Base-by-base conservation (phyloP, 2,797 vertebrate species). In the Otolemur crassicaudatus region DNA sequence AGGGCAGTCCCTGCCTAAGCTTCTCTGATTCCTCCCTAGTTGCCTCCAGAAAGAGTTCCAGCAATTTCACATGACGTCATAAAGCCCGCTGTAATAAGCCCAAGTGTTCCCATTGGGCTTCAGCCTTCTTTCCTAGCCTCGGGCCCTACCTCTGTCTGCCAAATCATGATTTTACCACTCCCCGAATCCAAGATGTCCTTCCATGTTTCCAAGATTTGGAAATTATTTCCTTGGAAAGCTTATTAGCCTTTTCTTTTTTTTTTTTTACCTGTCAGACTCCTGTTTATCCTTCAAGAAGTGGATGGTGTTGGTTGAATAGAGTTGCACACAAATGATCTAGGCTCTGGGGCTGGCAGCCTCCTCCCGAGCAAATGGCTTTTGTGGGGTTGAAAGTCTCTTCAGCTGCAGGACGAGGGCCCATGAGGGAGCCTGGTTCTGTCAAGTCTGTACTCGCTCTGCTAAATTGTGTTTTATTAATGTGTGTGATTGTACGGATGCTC, bases 391-490 rank as follows among this genome's bases (percentile, higher is more conserved):
- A 82, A 60, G 82, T 87, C 81, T 87, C 91, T 94, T 75, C 58
- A 90, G 67, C 77, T 95, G 43, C 16, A 94, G 34, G 40, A 3
- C 3, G 58, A 91, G 53, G 5, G n/a, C 79, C 97, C 95, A 86
- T 56, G 1, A 94, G 96, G 88, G 89, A 80, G 91, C 49, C 90
- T 37, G 22, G 91, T 63, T 58, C 87, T 73, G 85, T 82, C 92
- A 13, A 81, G 90, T n/a, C 58, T 95, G 60, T 29, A n/a, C 93
- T 96, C 31, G 7, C 90, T 98, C 94, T 80, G 86, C 95, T 94
- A 92, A 97, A 94, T 95, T 80, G 90, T 95, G 81, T 86, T 97
- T 96, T 97, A 88, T 96, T 87, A 96, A 94, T 75, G 92, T 58
- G 94, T 97, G 96, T 95, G 97, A 90, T 94, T 49, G 94, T 97